phyloP scores from a whole-genome alignment of 2,113 vertebrate species.

The Leptosomus discolor region DNA sequence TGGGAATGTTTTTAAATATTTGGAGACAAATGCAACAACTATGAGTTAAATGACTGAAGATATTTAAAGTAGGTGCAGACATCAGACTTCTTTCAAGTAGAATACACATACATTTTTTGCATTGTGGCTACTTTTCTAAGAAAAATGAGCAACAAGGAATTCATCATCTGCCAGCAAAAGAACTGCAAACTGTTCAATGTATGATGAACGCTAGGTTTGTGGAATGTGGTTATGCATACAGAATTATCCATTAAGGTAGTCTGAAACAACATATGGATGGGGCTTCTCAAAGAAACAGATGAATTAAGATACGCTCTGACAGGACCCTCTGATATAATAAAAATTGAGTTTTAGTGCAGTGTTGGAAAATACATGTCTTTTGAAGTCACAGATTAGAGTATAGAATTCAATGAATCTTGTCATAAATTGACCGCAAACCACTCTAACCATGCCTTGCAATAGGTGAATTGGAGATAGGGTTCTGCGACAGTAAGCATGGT shows the following conservation, averaged over 20 bases:
- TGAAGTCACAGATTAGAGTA: background rate
- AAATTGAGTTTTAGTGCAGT: background rate
- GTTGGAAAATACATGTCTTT: background rate
- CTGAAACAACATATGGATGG: background rate
- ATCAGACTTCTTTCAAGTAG: background rate
- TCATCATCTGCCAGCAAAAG: background rate
- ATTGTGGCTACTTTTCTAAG: background rate
- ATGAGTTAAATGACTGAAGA: background rate
- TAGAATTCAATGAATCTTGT: background rate
- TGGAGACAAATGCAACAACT: background rate
- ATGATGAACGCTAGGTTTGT: background rate
- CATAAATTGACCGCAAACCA: background rate
- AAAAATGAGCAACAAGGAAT: background rate
- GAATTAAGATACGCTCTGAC: slow-evolving; percentile 11
- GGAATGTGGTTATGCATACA: background rate
- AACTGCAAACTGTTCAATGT: slow-evolving; percentile 18
- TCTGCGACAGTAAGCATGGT: background rate
- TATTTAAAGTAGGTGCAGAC: background rate
- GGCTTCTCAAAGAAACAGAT: slow-evolving; percentile 21
- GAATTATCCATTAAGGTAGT: slow-evolving; percentile 17
- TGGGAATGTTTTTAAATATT: background rate
- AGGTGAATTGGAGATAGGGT: background rate
- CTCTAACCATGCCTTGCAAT: background rate
- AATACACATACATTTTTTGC: background rate
- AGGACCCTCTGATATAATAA: background rate